Base-by-base conservation (phyloP, 2,888 invertebrate genomes). In the Drosophila fulvimacula region DNA sequence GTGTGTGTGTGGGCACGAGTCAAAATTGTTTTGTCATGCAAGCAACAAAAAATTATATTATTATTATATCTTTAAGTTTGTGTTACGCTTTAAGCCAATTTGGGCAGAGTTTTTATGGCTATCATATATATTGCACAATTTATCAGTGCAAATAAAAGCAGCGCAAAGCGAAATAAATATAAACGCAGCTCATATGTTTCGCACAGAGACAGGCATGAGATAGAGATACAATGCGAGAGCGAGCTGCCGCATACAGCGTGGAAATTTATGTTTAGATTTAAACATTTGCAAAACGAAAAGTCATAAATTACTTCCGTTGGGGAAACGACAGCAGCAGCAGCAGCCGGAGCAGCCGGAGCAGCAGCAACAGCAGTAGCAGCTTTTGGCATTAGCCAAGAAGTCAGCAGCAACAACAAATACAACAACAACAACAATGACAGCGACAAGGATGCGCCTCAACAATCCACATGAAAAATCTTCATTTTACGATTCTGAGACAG, bases 221-320 rank as follows among this genome's bases (percentile, higher is more conserved):
- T 67, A 73, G 62, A 76, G 64, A 79, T 52, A 74, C 65, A 65
- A 58, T 36, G 19, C 51, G 57, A 51, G 67, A 59, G 59, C 51
- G 48, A 62, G 48, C 27, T 7, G 30, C 51, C 39, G 32, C 57
- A 39, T n/a, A 19, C 51, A 62, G 73, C 66, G 71, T 55, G 67
- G 57, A 69, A 81, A 88, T 88, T 88, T 88, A 89, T 89, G 89
- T 73, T 89, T 85, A 85, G 89, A 88, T 88, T 88, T 86, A 82
- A 88, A 78, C 89, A 88, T 89, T 88, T 85, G 83, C 89, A 79
- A 89, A 87, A 79, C 88, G 86, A 87, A 88, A 88, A 88, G 86
- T 88, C 87, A 88, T 88, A 88, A 88, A 88, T 88, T 89, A 88
- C 89, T 81, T 81, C 79, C 86, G 83, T 67, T 80, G 78, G 72